These are phyloP conservation scores for Zygaena filipendulae DNA, from an alignment of 2,888 invertebrate species.

Conservation along the genomic window DNA sequence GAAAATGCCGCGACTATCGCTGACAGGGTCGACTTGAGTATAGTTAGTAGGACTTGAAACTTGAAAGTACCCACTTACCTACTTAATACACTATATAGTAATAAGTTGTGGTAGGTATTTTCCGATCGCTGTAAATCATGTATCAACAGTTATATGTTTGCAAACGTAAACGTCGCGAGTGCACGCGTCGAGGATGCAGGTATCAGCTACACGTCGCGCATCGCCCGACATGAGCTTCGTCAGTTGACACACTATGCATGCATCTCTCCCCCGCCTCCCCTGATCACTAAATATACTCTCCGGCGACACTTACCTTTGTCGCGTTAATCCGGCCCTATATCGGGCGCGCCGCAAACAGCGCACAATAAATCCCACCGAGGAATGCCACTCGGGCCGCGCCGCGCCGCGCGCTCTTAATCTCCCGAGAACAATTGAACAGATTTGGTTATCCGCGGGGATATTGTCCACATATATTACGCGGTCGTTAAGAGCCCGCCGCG, in stretches of 20 bases:
- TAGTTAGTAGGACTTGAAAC: too few species aligned
- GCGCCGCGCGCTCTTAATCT: conserved; percentile 22
- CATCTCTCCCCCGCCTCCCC: conserved; percentile 13
- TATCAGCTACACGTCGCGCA: too few species aligned
- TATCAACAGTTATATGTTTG: too few species aligned
- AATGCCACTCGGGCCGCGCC: conserved; percentile 24
- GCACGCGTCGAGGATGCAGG: too few species aligned
- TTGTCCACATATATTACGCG: conserved; percentile 9
- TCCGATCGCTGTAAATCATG: too few species aligned
- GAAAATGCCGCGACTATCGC: too few species aligned
- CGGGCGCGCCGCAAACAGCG: conserved; percentile 28
- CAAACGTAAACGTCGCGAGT: too few species aligned
- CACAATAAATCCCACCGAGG: conserved; percentile 35
- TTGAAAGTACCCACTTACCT: too few species aligned
- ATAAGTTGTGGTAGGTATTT: too few species aligned
- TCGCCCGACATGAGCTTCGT: too few species aligned
- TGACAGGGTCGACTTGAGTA: too few species aligned
- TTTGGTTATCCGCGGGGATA: conserved; percentile 22
- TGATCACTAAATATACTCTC: conserved; percentile 31
- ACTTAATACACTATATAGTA: too few species aligned
- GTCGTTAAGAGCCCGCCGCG: conserved; percentile 22
- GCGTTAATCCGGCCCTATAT: conserved; percentile 30
- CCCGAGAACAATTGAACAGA: conserved; percentile 30
- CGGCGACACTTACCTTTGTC: conserved; percentile 49
- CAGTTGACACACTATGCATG: conserved; percentile 1